These are phyloP conservation scores for Oscheius onirici DNA, from an alignment of 2,888 invertebrate species.

Conservation along the genomic window DNA sequence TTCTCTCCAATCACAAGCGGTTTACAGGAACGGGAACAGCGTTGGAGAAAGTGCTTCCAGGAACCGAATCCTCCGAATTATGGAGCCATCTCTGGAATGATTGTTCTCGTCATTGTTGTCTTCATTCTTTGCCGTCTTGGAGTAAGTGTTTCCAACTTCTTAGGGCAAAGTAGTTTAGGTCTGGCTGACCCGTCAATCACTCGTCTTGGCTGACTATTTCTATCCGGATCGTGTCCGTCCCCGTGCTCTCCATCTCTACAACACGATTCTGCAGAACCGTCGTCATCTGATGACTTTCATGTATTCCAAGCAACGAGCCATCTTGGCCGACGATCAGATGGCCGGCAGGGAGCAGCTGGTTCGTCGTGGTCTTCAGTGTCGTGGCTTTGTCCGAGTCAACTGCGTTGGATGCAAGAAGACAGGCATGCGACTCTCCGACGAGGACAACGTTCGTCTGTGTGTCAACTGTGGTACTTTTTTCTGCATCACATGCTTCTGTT, in stretches of 20 bases:
- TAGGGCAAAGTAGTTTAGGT: constrained; percentile 45
- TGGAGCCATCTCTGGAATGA: constrained; percentile 48
- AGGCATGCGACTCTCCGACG: constrained; percentile 53
- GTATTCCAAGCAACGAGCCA: constrained; percentile 15
- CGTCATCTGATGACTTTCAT: constrained; percentile 38
- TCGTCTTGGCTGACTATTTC: constrained; percentile 58
- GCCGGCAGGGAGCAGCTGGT: constrained; percentile 46
- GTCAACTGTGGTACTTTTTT: constrained; percentile 57
- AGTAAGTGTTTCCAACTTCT: no score
- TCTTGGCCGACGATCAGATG: constrained; percentile 31
- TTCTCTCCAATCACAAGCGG: constrained; percentile 58
- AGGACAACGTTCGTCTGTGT: constrained; percentile 60
- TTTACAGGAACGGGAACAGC: constrained; percentile 41
- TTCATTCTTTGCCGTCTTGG: constrained; percentile 51
- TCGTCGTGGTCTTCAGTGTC: constrained; percentile 42
- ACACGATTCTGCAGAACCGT: constrained; percentile 48
- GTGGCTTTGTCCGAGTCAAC: constrained; percentile 43
- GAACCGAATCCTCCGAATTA: constrained; percentile 62
- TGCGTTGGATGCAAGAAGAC: constrained; percentile 54
- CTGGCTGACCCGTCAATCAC: constrained; percentile 48
- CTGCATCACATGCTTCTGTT: constrained; percentile 59
- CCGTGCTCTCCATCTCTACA: constrained; percentile 58
- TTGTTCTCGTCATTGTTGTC: constrained; percentile 43
- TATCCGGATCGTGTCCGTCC: constrained; percentile 54
- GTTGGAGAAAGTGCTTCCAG: constrained; percentile 60